A percentile compares a stretch with the other conserved stretches of the same genome.
Evolutionary conservation across 2,888 invertebrate genomes (phyloP).

Genomic region (Hypsopygia costalis): DNA sequence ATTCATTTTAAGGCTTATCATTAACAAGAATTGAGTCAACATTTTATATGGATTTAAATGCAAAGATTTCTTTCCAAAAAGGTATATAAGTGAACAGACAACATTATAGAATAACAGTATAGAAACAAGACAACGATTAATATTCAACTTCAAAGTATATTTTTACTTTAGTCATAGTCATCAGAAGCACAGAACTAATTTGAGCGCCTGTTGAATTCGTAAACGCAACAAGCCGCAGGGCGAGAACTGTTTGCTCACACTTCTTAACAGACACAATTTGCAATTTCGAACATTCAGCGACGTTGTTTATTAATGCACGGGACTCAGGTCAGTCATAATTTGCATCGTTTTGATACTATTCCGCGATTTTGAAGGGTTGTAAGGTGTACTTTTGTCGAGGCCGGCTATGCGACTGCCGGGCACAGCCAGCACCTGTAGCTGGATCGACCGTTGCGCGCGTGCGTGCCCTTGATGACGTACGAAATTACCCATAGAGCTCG

Average conservation of each 20-base stretch:
- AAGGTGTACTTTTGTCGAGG: conserved; percentile 35
- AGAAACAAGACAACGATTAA: conserved; percentile 46
- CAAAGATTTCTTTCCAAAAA: conserved; percentile 3
- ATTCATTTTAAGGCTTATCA: not conserved
- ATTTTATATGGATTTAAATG: conserved; percentile 4
- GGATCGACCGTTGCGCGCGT: conserved; percentile 75
- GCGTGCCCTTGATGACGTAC: conserved; percentile 76
- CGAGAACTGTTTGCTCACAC: conserved; percentile 26
- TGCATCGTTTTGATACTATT: conserved; percentile 29
- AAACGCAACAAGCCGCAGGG: conserved; percentile 37
- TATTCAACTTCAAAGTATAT: conserved; percentile 44
- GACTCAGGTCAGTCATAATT: conserved; percentile 46
- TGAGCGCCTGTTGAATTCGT: conserved; percentile 65
- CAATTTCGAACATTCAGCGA: conserved; percentile 13
- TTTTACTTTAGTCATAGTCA: conserved; percentile 22
- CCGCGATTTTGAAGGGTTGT: conserved; percentile 14
- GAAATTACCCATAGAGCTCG: conserved; percentile 40
- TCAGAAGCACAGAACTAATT: conserved; percentile 29
- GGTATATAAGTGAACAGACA: conserved; percentile 33
- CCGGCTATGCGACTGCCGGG: conserved; percentile 64
- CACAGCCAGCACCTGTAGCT: conserved; percentile 77
- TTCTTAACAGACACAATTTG: conserved; percentile 32
- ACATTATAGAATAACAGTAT: conserved; percentile 44
- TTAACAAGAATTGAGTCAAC: conserved; percentile 1
- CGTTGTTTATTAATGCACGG: conserved; percentile 27